phyloP scores from a whole-genome alignment of 2,888 invertebrate genomes.

The Agriotes lineatus region DNA sequence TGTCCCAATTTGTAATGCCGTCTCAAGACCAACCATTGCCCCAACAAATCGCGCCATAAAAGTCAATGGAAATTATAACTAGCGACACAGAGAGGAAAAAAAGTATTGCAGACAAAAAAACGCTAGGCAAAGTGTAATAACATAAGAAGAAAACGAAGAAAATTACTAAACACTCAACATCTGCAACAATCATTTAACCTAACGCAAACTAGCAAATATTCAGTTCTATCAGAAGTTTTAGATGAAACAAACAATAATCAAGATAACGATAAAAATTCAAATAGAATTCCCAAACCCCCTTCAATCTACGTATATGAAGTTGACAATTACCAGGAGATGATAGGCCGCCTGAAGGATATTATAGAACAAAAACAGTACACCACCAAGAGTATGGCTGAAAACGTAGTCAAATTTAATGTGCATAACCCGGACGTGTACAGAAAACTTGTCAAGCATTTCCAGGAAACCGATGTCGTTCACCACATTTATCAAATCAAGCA shows the following conservation, averaged over 20 bases:
- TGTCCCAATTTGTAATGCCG: too few species aligned
- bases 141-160: neutral
- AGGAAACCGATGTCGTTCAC: neutral
- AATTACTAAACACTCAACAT: neutral
- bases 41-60: neutral
- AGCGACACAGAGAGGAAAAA: neutral
- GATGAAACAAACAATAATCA: neutral
- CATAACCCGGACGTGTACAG: too few species aligned
- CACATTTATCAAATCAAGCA: constrained; percentile 10
- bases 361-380: constrained; percentile 1
- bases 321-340: constrained; percentile 9
- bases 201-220: constrained; percentile 1
- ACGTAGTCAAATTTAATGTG: too few species aligned
- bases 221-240: neutral
- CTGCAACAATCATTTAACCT: neutral
- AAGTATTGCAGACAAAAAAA: neutral
- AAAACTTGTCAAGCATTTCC: too few species aligned
- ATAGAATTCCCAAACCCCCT: neutral
- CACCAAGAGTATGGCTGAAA: neutral
- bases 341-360: neutral
- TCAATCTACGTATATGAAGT: constrained; percentile 1
- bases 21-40: constrained; percentile 1
- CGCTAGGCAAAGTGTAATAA: neutral
- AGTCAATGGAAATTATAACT: constrained; percentile 6
- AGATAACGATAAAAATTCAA: neutral